Evolutionary conservation across 1,140 invertebrate species (phyloP).

Genomic region (Protaetia brevitarsis): DNA sequence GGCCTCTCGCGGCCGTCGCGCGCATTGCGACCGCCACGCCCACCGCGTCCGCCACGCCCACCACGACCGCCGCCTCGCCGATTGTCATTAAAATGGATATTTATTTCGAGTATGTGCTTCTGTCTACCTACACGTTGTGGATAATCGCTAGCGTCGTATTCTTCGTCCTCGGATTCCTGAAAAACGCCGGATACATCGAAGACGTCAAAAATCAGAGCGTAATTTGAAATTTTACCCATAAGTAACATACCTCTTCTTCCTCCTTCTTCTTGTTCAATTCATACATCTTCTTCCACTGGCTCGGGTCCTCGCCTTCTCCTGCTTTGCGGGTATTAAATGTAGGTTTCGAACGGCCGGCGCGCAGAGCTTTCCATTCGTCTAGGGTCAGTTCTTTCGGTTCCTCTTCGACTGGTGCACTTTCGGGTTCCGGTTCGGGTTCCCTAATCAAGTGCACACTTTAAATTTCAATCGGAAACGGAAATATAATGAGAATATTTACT

Average conservation of each 20-base stretch:
- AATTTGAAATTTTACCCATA: background rate
- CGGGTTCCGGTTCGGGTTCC: slow-evolving; percentile 50
- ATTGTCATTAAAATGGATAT: slow-evolving; percentile 84
- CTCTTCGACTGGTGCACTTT: slow-evolving; percentile 61
- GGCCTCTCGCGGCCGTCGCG: slow-evolving; percentile 35
- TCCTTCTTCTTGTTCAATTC: slow-evolving; percentile 78
- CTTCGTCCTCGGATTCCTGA: slow-evolving; percentile 56
- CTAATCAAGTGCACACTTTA: slow-evolving; percentile 24
- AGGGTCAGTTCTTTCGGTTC: slow-evolving; percentile 79
- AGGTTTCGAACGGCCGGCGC: slow-evolving; percentile 69
- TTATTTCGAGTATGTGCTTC: slow-evolving; percentile 83
- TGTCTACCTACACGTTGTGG: slow-evolving; percentile 83
- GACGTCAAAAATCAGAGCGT: slow-evolving; percentile 10
- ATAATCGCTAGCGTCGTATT: slow-evolving; percentile 77
- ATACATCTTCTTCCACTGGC: slow-evolving; percentile 91
- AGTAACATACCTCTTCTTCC: slow-evolving; percentile 59
- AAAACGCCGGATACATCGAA: background rate
- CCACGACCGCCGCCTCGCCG: slow-evolving; percentile 67
- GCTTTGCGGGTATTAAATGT: slow-evolving; percentile 88
- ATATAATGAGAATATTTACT: slow-evolving; percentile 35
- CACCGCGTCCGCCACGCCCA: slow-evolving; percentile 54
- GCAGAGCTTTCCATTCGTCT: slow-evolving; percentile 84
- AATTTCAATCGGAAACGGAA: background rate
- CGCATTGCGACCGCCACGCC: slow-evolving; percentile 31
- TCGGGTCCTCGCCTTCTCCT: slow-evolving; percentile 85